phyloP scores from a whole-genome alignment of 2,888 invertebrate genomes.

The Rutpela maculata region DNA sequence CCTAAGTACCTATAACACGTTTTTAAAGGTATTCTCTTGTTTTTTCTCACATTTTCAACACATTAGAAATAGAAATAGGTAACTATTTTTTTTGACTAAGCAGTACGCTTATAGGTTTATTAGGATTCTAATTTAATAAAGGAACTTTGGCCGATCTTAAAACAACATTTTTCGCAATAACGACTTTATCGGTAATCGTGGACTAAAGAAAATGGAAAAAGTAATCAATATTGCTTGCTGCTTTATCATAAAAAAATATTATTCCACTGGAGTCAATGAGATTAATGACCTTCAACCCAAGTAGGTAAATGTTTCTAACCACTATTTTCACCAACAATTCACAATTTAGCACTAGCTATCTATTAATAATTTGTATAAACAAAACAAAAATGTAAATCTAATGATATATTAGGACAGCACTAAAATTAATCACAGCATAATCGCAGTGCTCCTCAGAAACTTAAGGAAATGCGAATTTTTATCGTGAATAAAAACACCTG shows the following conservation, averaged over 20 bases:
- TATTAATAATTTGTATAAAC: constrained; percentile 18
- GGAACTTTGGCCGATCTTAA: constrained; percentile 8
- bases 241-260: constrained; percentile 37
- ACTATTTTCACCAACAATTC: constrained; percentile 20
- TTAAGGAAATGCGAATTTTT: constrained; percentile 26
- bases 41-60: too few relatives aligned
- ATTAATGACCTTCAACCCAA: constrained; percentile 40
- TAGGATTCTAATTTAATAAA: neutral
- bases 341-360: constrained; percentile 12
- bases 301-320: constrained; percentile 40
- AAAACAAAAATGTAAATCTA: neutral
- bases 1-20: too few relatives aligned
- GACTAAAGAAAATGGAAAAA: constrained; percentile 18
- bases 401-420: constrained; percentile 20
- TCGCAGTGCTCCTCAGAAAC: neutral
- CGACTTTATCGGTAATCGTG: neutral
- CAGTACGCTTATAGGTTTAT: neutral
- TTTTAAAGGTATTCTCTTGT: too few relatives aligned
- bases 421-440: constrained; percentile 1
- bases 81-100: too few relatives aligned
- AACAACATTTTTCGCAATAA: neutral
- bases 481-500: constrained; percentile 29
- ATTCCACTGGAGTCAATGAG: constrained; percentile 7
- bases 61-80: too few relatives aligned
- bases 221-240: neutral